Conservation (phyloP, 2,797 vertebrate genomes). For the Loriculus beryllinus region DNA sequence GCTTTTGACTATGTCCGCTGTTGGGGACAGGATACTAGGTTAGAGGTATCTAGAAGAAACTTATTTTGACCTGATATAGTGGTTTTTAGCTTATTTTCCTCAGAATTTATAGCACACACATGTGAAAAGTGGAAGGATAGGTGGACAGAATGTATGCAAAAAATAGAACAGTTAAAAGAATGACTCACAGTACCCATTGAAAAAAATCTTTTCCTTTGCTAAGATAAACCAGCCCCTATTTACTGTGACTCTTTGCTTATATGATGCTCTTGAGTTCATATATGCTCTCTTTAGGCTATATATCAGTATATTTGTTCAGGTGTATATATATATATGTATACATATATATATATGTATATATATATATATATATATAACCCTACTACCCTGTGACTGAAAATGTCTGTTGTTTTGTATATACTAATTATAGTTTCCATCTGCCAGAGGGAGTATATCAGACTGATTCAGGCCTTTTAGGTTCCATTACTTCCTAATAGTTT, state of each 20-base stretch:
- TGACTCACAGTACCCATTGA: background rate
- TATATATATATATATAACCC: background rate
- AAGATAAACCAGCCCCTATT: background rate
- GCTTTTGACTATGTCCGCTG: background rate
- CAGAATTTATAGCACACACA: background rate
- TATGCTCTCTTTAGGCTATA: background rate
- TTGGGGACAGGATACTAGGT: background rate
- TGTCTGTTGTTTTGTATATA: background rate
- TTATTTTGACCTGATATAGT: background rate
- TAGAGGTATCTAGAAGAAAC: background rate
- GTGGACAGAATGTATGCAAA: background rate
- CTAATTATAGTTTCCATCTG: background rate
- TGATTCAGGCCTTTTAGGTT: background rate
- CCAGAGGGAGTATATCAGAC: background rate
- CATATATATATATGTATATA: too few relatives aligned
- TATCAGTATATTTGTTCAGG: background rate
- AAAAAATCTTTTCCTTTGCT: background rate
- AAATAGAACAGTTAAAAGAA: background rate
- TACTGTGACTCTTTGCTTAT: background rate
- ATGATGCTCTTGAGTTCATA: background rate
- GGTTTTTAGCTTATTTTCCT: background rate
- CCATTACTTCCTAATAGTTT: background rate
- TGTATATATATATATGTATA: background rate
- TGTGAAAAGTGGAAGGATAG: background rate
- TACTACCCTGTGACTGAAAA: background rate